These are phyloP conservation scores for Prorops nasuta DNA, from an alignment of 1,140 invertebrate genomes.

Conservation along the genomic window DNA sequence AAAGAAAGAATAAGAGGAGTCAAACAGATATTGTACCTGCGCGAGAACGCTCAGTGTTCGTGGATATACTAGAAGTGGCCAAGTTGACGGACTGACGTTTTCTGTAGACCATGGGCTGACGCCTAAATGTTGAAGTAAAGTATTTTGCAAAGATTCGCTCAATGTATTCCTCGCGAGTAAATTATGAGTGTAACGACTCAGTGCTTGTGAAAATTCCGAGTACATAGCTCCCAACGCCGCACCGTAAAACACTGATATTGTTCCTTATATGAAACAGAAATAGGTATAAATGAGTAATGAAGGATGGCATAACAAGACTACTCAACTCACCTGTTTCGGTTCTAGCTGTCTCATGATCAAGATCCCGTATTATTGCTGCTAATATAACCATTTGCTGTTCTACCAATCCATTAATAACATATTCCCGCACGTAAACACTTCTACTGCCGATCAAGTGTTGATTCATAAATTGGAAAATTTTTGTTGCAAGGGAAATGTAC, in stretches of 20 bases:
- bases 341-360: constrained; percentile 79
- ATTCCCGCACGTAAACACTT: constrained; percentile 57
- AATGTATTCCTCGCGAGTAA: constrained; percentile 72
- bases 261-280: constrained; percentile 56
- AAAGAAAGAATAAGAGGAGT: too few species aligned
- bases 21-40: constrained; percentile 61
- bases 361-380: constrained; percentile 79
- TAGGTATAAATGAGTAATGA: too few species aligned
- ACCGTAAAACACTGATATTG: constrained; percentile 73
- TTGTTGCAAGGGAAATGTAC: constrained; percentile 78
- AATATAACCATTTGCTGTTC: constrained; percentile 80
- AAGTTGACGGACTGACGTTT: constrained; percentile 58
- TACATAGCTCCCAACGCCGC: constrained; percentile 70
- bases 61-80: constrained; percentile 83
- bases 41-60: constrained; percentile 80
- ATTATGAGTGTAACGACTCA: constrained; percentile 83
- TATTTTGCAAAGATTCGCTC: constrained; percentile 68
- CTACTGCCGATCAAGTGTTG: constrained; percentile 68
- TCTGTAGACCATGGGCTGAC: constrained; percentile 73
- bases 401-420: constrained; percentile 62
- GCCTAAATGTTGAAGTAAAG: constrained; percentile 71
- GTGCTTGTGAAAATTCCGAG: constrained; percentile 72
- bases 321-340: constrained; percentile 72
- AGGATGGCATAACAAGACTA: too few species aligned
- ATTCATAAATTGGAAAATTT: constrained; percentile 76